Conservation (phyloP, 2,888 invertebrate genomes). For the Eupithecia exiguata region DNA sequence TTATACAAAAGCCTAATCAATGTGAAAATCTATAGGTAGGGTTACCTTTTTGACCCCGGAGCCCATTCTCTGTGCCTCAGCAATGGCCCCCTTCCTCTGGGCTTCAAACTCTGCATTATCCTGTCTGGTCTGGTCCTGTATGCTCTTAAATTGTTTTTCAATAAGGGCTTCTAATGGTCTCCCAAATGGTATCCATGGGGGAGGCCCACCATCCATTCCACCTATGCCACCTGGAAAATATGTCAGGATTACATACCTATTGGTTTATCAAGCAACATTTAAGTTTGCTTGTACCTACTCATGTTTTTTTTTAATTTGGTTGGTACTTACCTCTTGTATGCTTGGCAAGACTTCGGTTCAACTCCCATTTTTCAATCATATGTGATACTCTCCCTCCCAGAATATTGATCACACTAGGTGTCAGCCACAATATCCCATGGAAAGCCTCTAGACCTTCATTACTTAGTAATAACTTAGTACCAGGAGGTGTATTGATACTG, state of each 20-base stretch:
- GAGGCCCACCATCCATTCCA: constrained; percentile 89
- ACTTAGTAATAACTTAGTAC: constrained; percentile 88
- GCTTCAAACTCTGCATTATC: constrained; percentile 94
- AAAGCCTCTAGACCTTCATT: constrained; percentile 82
- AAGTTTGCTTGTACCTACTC: neutral
- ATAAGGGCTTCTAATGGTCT: constrained; percentile 86
- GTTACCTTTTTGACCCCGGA: constrained; percentile 83
- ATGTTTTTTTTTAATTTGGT: neutral
- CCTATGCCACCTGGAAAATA: constrained; percentile 77
- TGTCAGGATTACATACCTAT: neutral
- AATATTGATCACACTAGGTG: constrained; percentile 86
- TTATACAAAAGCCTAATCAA: neutral
- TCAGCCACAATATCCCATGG: constrained; percentile 89
- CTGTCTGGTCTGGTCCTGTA: constrained; percentile 85
- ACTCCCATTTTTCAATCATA: constrained; percentile 95
- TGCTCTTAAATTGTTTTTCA: constrained; percentile 88
- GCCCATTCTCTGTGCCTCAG: constrained; percentile 88
- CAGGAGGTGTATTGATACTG: constrained; percentile 93
- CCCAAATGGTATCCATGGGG: constrained; percentile 96
- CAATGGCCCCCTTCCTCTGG: constrained; percentile 95
- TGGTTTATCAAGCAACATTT: neutral
- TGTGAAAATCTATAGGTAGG: neutral
- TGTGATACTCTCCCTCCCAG: constrained; percentile 93
- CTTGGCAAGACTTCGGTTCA: constrained; percentile 86
- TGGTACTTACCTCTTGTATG: constrained; percentile 80